Base-by-base conservation (phyloP, 2,797 vertebrate genomes). In the Halcyon smyrnensis region DNA sequence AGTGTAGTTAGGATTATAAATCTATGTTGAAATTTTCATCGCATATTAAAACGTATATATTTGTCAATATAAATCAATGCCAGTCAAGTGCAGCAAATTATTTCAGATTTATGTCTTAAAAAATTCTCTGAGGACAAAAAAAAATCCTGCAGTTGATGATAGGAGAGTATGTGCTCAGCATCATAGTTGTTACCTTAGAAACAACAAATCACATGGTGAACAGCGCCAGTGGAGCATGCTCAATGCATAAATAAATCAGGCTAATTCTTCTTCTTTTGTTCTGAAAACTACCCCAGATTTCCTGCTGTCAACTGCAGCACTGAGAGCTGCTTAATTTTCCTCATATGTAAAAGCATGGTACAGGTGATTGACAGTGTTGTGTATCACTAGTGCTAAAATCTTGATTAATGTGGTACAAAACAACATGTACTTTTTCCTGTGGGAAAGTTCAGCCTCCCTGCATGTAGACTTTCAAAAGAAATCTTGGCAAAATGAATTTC, bases 371-470 rank as follows among this genome's bases (percentile, higher is more conserved):
- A 96, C 97, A 96, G 77, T 14, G 71, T 56, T 30, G 92, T 71
- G 91, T 83, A 76, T 63, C 12, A 7, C 59, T 90, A 87, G 36
- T 71, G 94, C 95, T 95, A 95, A 94, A 94, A 87, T 92, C 96
- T 93, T 93, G 96, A 81, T 97, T 97, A 97, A 97, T 34, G 6
- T 76, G 87, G 80, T 65, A 94, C 73, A 91, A 92, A 98, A 97
- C 75, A 96, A 96, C 96, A 89, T 89, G 36, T 73, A 78, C 92
- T 96, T 97, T 96, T 97, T 98, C 96, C 97, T 97, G 98, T 97
- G 97, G 97, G 98, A 97, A 98, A 97, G 96, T 98, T 96, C 97
- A 93, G 94, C 95, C 97, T 97, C 97, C 95, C 97, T 96, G 95
- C 96, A 89, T 32, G 89, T 87, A 82, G 94, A 84, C 53, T 87